Percentiles rank a stretch among this genome's conserved stretches.
Conservation (phyloP, 2,888 invertebrate species). For the Drosophila macrospina region DNA sequence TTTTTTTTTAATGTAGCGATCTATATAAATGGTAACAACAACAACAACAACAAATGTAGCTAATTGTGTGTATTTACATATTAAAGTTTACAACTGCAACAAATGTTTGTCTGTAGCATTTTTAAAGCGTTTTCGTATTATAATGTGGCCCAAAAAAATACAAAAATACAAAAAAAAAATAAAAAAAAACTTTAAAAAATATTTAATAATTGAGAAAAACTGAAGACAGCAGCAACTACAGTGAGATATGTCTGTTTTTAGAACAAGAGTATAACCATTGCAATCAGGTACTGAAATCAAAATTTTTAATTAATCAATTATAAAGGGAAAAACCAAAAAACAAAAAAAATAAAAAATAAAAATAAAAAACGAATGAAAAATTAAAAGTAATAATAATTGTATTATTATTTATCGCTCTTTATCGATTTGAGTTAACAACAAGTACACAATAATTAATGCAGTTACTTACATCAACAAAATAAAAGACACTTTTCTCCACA, state of each 20-base stretch:
- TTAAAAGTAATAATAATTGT: slow-evolving; percentile 17
- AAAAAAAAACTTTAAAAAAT: slow-evolving; percentile 3
- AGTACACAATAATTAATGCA: slow-evolving; percentile 34
- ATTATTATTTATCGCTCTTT: slow-evolving; percentile 35
- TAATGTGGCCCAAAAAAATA: slow-evolving; percentile 42
- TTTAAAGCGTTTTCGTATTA: slow-evolving; percentile 64
- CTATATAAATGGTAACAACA: slow-evolving; percentile 36
- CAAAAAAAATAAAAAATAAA: slow-evolving; percentile 9
- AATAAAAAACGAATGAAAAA: background rate
- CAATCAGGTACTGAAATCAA: slow-evolving; percentile 81
- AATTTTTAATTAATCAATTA: slow-evolving; percentile 63
- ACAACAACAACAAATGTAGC: slow-evolving; percentile 43
- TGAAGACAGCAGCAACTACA: slow-evolving; percentile 46
- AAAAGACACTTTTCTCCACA: slow-evolving; percentile 12
- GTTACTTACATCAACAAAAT: slow-evolving; percentile 18
- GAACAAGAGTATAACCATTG: slow-evolving; percentile 56
- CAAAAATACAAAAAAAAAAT: background rate
- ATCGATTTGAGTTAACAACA: slow-evolving; percentile 27
- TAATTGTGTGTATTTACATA: slow-evolving; percentile 79
- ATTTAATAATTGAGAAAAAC: slow-evolving; percentile 12
- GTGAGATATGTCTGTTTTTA: slow-evolving; percentile 57
- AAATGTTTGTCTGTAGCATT: slow-evolving; percentile 61
- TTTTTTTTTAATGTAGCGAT: slow-evolving; percentile 42
- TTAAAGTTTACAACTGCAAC: slow-evolving; percentile 72
- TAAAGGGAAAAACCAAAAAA: slow-evolving; percentile 11